A percentile compares a stretch with the other conserved stretches of the same genome.
phyloP scores from a whole-genome alignment of 2,797 vertebrate species.

The Coluber constrictor region DNA sequence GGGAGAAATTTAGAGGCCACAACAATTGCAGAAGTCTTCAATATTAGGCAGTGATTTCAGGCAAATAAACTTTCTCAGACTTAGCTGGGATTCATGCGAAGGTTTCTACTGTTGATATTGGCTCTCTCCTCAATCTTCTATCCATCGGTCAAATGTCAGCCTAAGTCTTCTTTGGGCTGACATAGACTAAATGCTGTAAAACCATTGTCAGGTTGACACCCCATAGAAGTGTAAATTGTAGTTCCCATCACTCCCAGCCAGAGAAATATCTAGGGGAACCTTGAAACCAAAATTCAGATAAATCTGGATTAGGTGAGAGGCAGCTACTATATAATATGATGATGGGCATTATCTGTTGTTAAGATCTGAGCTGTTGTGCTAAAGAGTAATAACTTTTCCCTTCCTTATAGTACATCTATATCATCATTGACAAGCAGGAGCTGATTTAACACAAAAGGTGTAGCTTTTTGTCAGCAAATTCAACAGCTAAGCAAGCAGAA shows the following conservation, averaged over 20 bases:
- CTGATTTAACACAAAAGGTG: not conserved
- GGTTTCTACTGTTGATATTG: not conserved
- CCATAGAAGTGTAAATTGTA: not conserved
- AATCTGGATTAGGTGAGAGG: not conserved
- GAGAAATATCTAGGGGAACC: not conserved
- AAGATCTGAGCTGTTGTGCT: not conserved
- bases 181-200: not conserved
- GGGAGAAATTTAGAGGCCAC: not conserved
- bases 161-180: not conserved
- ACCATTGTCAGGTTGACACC: not conserved
- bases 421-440: not conserved
- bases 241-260: not conserved
- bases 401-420: not conserved
- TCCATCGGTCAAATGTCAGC: not conserved
- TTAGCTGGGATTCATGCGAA: not conserved
- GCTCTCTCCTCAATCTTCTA: not conserved
- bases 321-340: not conserved
- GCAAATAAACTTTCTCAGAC: not conserved
- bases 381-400: not conserved
- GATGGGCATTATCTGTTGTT: not conserved
- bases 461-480: not conserved
- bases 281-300: not conserved
- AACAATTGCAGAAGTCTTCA: not conserved
- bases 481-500: not conserved
- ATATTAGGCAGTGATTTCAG: not conserved